A percentile compares a stretch with the other conserved stretches of the same genome.
phyloP scores from a whole-genome alignment of 2,113 vertebrate genomes.

The Tylochromis polylepis region DNA sequence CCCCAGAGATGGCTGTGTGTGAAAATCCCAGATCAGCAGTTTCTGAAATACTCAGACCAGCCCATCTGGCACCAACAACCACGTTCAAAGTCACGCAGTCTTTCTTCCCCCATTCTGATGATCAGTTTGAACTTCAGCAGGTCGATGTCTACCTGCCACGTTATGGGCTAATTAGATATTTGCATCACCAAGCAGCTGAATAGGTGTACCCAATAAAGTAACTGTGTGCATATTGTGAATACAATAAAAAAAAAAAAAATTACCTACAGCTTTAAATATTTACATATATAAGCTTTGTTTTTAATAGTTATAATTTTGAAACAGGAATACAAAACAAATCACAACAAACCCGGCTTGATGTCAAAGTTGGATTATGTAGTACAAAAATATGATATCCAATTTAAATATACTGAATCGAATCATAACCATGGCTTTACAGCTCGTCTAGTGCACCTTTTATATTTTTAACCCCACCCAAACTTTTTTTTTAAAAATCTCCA shows the following conservation, averaged over 20 bases:
- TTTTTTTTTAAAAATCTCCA: accelerated
- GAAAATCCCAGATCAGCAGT: not conserved
- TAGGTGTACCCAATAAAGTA: not conserved
- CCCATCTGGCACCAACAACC: not conserved
- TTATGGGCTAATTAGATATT: not conserved
- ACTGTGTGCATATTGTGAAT: not conserved
- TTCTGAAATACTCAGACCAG: not conserved
- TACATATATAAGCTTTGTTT: not conserved
- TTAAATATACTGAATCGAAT: not conserved
- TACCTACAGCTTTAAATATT: not conserved
- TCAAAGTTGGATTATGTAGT: not conserved
- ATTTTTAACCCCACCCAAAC: not conserved
- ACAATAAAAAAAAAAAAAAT: not conserved
- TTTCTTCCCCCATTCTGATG: not conserved
- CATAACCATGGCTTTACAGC: not conserved
- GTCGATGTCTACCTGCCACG: accelerated
- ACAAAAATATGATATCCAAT: not conserved
- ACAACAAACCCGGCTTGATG: not conserved
- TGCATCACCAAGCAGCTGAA: not conserved
- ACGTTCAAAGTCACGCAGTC: not conserved
- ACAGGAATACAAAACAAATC: conserved; percentile 5
- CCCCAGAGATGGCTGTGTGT: not conserved
- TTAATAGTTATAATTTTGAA: conserved; percentile 9
- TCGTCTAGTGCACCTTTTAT: not conserved
- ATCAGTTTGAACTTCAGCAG: not conserved